These are phyloP conservation scores for Gouania willdenowi DNA, from an alignment of 2,797 vertebrate species.

Conservation along the genomic window DNA sequence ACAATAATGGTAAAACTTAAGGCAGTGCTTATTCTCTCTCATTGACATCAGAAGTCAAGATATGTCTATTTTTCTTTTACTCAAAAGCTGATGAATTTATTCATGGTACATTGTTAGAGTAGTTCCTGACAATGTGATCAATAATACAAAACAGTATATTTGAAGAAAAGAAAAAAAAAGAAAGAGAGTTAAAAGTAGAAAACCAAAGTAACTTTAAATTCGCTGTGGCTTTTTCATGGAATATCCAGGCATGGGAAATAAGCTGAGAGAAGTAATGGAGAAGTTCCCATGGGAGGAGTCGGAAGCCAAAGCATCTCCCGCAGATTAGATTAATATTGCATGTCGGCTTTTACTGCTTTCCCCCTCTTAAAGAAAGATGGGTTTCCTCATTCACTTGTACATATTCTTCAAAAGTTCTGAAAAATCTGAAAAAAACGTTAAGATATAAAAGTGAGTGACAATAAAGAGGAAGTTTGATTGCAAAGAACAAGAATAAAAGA, in stretches of 20 bases:
- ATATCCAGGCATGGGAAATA: slow-evolving; percentile 50
- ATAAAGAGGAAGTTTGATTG: slow-evolving; percentile 32
- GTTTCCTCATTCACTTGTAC: slow-evolving; percentile 50
- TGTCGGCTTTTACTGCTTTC: slow-evolving; percentile 29
- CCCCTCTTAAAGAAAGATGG: slow-evolving; percentile 32
- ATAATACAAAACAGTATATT: slow-evolving; percentile 42
- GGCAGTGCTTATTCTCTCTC: too few relatives aligned
- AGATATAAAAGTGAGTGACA: slow-evolving; percentile 1
- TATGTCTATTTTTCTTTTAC: slow-evolving; percentile 15
- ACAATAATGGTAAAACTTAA: too few relatives aligned
- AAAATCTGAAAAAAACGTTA: slow-evolving; percentile 22
- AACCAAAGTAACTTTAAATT: slow-evolving; percentile 26
- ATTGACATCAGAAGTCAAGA: slow-evolving; percentile 9
- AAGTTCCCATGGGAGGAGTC: slow-evolving; percentile 38
- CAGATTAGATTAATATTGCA: slow-evolving; percentile 73
- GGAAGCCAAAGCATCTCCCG: slow-evolving; percentile 54
- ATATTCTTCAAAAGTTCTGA: slow-evolving; percentile 35
- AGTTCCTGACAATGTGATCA: slow-evolving; percentile 35
- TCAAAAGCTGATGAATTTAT: slow-evolving; percentile 35
- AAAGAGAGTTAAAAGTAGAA: slow-evolving; percentile 20
- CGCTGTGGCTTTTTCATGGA: slow-evolving; percentile 1
- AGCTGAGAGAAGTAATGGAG: slow-evolving; percentile 60
- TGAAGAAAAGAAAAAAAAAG: slow-evolving; percentile 11
- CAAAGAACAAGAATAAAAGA: slow-evolving; percentile 23
- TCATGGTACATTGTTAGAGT: slow-evolving; percentile 28